Percentiles rank a stretch among this genome's conserved stretches.
phyloP scores from a whole-genome alignment of 53 echinoderm and acorn worm genomes.

The Actinopyga echinites region DNA sequence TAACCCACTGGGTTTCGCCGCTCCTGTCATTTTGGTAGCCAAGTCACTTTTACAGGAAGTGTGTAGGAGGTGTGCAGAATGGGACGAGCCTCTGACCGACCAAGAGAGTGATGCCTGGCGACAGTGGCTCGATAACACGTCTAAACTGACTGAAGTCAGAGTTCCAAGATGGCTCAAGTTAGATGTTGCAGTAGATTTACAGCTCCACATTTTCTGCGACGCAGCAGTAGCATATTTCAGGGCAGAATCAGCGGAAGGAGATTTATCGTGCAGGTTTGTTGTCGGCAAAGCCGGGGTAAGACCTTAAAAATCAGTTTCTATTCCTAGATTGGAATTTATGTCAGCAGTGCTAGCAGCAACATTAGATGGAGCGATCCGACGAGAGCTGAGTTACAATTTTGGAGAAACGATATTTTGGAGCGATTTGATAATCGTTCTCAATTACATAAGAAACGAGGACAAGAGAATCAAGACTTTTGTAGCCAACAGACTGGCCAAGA shows the following conservation, averaged over 20 bases:
- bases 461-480: slow-evolving; percentile 58
- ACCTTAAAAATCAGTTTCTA: slow-evolving; percentile 45
- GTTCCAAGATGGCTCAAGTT: slow-evolving; percentile 48
- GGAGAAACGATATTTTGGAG: slow-evolving; percentile 50
- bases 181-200: slow-evolving; percentile 3
- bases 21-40: slow-evolving; percentile 47
- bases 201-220: slow-evolving; percentile 53
- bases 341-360: slow-evolving; percentile 55
- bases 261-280: slow-evolving; percentile 33
- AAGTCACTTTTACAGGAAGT: slow-evolving; percentile 48
- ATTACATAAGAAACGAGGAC: slow-evolving; percentile 51
- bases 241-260: neutral
- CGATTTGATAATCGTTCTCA: slow-evolving; percentile 48
- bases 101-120: slow-evolving; percentile 21
- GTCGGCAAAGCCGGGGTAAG: slow-evolving; percentile 52
- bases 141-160: slow-evolving; percentile 10
- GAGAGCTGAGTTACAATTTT: neutral
- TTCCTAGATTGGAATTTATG: slow-evolving; percentile 58
- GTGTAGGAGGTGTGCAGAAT: slow-evolving; percentile 51
- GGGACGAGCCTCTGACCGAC: slow-evolving; percentile 52
- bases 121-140: slow-evolving; percentile 40
- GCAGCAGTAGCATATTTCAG: slow-evolving; percentile 55
- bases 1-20: slow-evolving; percentile 47
- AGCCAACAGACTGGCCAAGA: slow-evolving; percentile 55
- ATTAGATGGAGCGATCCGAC: slow-evolving; percentile 37